Percentiles rank a stretch among this genome's conserved stretches.
Evolutionary conservation across 2,888 invertebrate genomes (phyloP).

Genomic region (Euzetes globulus): DNA sequence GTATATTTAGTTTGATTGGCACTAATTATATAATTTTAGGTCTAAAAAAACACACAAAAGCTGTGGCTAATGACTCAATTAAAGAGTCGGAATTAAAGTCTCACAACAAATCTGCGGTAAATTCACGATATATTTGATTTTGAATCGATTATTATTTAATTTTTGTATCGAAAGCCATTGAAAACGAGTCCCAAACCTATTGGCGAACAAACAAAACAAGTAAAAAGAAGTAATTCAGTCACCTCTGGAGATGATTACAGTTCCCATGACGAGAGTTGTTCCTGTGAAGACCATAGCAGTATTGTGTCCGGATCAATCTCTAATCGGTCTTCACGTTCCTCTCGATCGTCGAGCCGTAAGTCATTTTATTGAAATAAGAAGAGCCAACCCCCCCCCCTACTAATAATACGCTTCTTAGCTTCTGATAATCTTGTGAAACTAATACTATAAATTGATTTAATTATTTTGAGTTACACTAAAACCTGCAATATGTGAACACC

Average conservation of each 20-base stretch:
- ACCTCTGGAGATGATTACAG: conserved; percentile 17
- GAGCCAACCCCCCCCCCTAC: too few relatives aligned
- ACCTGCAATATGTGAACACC: too few relatives aligned
- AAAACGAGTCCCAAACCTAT: background rate
- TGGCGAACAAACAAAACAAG: background rate
- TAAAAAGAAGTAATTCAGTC: conserved; percentile 1
- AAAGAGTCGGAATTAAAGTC: background rate
- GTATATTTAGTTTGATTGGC: background rate
- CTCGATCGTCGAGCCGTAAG: conserved; percentile 34
- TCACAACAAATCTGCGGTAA: background rate
- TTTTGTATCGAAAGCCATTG: background rate
- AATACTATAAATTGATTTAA: too few relatives aligned
- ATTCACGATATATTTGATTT: background rate
- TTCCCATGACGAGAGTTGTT: conserved; percentile 33
- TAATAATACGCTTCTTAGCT: too few relatives aligned
- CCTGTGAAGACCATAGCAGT: conserved; percentile 38
- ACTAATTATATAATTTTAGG: background rate
- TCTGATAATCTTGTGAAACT: too few relatives aligned
- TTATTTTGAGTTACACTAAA: too few relatives aligned
- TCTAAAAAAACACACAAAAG: background rate
- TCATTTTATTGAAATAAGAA: background rate
- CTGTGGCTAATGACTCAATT: background rate
- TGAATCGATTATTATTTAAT: background rate
- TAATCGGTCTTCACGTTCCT: conserved; percentile 4
- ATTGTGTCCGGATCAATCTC: conserved; percentile 20